Conservation (phyloP, 2,113 vertebrate genomes). For the Proterorhinus semilunaris region DNA sequence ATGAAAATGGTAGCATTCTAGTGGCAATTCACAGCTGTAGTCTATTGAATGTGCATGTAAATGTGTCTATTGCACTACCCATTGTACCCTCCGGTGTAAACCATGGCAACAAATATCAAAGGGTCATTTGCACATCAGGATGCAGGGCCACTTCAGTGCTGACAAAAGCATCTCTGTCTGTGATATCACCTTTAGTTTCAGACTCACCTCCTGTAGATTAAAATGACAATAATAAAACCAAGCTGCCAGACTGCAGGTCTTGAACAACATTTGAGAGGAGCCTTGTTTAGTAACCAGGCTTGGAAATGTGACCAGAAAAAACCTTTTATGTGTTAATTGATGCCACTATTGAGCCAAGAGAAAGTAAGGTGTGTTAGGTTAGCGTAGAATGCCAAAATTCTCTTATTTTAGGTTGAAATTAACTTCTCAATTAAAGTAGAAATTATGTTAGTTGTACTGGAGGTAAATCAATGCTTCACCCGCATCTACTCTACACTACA, state of each 20-base stretch:
- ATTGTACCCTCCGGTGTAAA: constrained; percentile 6
- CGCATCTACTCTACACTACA: neutral
- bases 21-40: constrained; percentile 25
- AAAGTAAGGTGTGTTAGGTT: constrained; percentile 27
- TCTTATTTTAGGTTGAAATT: neutral
- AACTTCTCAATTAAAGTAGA: too few species aligned
- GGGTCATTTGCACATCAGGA: constrained; percentile 71
- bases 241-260: constrained; percentile 18
- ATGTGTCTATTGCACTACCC: constrained; percentile 41
- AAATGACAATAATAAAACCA: constrained; percentile 34
- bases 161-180: constrained; percentile 58
- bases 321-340: constrained; percentile 38
- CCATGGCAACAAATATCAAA: constrained; percentile 64
- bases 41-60: constrained; percentile 38
- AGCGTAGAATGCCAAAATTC: constrained; percentile 13
- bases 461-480: neutral
- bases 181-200: constrained; percentile 7
- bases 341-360: constrained; percentile 8
- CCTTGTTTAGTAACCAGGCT: constrained; percentile 22
- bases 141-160: constrained; percentile 63
- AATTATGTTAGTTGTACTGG: neutral
- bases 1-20: neutral
- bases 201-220: constrained; percentile 28
- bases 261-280: constrained; percentile 37
- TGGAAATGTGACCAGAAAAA: constrained; percentile 13